Conservation (phyloP, 2,113 vertebrate species). For the Merops nubicus region DNA sequence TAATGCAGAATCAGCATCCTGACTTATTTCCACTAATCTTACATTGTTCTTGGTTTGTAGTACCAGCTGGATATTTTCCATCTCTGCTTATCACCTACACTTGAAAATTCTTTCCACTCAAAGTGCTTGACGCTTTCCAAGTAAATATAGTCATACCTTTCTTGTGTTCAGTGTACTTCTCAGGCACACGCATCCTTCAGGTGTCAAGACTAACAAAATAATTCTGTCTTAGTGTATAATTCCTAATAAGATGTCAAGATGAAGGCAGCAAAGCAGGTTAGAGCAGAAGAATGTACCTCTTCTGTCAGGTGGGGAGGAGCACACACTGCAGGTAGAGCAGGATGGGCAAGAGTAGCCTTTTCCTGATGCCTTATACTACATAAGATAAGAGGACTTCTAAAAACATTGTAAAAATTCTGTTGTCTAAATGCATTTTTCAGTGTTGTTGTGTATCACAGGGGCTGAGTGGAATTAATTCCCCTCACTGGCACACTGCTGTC, state of each 20-base stretch:
- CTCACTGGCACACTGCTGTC: neutral
- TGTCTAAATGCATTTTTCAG: neutral
- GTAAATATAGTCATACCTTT: neutral
- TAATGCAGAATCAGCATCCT: neutral
- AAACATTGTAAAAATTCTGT: neutral
- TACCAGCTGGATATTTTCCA: conserved; percentile 32
- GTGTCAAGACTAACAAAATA: neutral
- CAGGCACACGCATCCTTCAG: neutral
- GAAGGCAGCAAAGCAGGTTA: neutral
- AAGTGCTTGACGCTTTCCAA: neutral
- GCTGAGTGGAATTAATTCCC: neutral
- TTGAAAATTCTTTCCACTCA: neutral
- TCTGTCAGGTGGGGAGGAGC: neutral
- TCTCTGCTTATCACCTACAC: neutral
- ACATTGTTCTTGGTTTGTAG: neutral
- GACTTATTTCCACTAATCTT: neutral
- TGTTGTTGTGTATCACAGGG: neutral
- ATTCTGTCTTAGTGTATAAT: neutral
- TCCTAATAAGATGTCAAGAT: neutral
- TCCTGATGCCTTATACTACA: neutral
- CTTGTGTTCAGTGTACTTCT: neutral
- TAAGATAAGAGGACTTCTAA: neutral
- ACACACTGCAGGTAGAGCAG: neutral
- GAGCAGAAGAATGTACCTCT: neutral
- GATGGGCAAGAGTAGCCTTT: neutral